Conservation (phyloP, 1,140 invertebrate species). For the Drosophila trapezifrons region DNA sequence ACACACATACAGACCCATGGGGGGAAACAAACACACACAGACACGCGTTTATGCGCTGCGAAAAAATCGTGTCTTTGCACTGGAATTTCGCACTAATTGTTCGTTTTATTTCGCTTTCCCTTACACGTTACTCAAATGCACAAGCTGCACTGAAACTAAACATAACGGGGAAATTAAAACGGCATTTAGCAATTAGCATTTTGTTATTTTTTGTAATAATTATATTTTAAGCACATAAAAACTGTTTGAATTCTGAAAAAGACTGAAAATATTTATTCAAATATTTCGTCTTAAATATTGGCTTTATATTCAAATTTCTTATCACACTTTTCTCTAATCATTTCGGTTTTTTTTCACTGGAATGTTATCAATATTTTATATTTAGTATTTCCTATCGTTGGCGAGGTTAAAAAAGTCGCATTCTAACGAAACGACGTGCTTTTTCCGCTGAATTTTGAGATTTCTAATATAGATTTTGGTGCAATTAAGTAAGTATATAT, state of each 20-base stretch:
- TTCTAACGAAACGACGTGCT: neutral
- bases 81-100: neutral
- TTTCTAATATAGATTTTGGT: neutral
- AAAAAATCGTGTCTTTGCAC: constrained; percentile 7
- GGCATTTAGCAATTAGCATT: neutral
- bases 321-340: neutral
- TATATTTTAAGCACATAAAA: neutral
- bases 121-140: too few species aligned
- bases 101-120: neutral
- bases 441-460: neutral
- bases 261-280: neutral
- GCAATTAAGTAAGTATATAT: neutral
- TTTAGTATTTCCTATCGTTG: neutral
- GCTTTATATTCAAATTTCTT: neutral
- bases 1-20: neutral
- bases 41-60: constrained; percentile 32
- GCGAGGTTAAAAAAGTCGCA: neutral
- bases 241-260: too few species aligned
- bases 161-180: neutral
- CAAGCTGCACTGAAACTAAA: neutral
- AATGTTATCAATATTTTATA: constrained; percentile 7
- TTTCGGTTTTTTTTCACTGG: neutral
- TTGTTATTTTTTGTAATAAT: neutral
- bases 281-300: neutral
- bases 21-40: constrained; percentile 16